Conservation (phyloP, 2,797 vertebrate genomes). For the Tauraco hartlaubi region DNA sequence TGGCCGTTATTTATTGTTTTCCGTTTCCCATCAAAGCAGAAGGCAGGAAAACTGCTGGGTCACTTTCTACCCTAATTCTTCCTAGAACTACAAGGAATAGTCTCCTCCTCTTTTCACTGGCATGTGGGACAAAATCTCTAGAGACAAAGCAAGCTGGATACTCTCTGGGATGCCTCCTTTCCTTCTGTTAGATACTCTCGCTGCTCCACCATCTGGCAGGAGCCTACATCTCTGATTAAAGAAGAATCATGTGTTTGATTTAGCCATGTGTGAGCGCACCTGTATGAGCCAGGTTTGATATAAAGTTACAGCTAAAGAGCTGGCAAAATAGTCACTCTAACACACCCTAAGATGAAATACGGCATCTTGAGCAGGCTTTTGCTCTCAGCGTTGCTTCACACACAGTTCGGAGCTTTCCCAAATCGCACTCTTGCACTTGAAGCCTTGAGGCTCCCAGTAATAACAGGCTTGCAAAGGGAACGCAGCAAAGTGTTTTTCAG, state of each 20-base stretch:
- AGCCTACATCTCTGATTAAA: not conserved
- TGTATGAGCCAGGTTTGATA: not conserved
- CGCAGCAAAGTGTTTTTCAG: not conserved
- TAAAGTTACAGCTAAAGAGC: not conserved
- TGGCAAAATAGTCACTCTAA: not conserved
- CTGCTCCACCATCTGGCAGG: conserved; percentile 26
- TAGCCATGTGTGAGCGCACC: accelerated
- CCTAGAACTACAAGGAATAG: not conserved
- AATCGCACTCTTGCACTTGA: not conserved
- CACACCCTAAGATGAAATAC: not conserved
- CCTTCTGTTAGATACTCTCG: not conserved
- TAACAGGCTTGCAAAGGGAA: not conserved
- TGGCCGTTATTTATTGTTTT: not conserved
- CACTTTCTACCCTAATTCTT: not conserved
- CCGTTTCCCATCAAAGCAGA: not conserved
- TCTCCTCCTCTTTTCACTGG: not conserved
- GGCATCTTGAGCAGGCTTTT: not conserved
- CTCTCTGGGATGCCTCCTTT: not conserved
- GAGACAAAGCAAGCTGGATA: not conserved
- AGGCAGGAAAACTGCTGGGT: not conserved
- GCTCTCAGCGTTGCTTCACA: not conserved
- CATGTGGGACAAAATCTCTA: not conserved
- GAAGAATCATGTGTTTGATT: not conserved
- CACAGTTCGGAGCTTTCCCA: not conserved
- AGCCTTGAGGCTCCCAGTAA: not conserved